Percentiles rank a stretch among this genome's conserved stretches.
Evolutionary conservation across 2,113 vertebrate species (phyloP).

Genomic region (Phrynosoma platyrhinos): DNA sequence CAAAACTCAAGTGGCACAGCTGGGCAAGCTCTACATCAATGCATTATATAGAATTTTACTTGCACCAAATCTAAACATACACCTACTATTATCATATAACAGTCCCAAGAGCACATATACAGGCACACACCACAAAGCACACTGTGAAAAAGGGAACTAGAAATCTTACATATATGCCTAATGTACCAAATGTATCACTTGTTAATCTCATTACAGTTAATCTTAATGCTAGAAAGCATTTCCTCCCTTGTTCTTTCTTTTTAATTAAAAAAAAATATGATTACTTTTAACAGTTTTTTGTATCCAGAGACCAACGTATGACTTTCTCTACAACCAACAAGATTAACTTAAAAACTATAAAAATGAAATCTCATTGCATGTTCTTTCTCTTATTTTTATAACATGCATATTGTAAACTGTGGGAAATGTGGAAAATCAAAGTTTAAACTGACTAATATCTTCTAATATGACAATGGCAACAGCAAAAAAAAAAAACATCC

Average conservation of each 20-base stretch:
- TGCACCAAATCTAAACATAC: background rate
- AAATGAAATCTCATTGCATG: background rate
- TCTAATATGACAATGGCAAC: background rate
- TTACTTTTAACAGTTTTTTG: background rate
- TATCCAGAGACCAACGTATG: background rate
- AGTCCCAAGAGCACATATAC: background rate
- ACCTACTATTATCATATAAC: background rate
- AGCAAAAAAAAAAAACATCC: background rate
- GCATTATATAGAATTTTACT: background rate
- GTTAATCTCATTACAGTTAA: too few relatives aligned
- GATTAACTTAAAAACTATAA: fast-evolving
- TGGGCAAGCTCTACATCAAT: background rate
- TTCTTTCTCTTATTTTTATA: fast-evolving
- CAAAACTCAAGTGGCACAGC: background rate
- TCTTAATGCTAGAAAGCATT: background rate
- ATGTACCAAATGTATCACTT: background rate
- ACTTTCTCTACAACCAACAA: background rate
- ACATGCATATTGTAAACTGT: fast-evolving
- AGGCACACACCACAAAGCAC: background rate
- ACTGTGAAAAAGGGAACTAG: background rate
- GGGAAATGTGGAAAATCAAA: fast-evolving
- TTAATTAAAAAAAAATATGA: background rate
- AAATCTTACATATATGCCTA: background rate
- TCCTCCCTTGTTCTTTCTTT: fast-evolving
- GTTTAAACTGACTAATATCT: fast-evolving